Evolutionary conservation across 2,113 vertebrate genomes (phyloP).

Genomic region (Catharus minimus): DNA sequence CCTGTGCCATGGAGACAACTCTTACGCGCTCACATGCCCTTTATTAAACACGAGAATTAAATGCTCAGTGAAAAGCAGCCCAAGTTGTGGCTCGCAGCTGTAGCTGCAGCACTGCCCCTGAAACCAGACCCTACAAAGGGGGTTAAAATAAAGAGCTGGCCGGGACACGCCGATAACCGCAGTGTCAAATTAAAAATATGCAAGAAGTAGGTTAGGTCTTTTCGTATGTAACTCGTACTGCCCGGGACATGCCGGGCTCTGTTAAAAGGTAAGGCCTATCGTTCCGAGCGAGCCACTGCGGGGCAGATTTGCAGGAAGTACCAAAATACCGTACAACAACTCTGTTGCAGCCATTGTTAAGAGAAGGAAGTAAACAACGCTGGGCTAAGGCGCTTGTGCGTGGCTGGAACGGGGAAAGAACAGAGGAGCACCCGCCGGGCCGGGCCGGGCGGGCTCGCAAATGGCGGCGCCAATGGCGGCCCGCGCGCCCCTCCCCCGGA

Average conservation of each 20-base stretch:
- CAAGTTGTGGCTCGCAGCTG: background rate
- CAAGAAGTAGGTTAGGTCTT: background rate
- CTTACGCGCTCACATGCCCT: background rate
- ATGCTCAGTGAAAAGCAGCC: background rate
- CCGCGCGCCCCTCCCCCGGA: conserved; percentile 48
- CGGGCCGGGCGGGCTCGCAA: background rate
- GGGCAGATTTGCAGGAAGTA: conserved; percentile 15
- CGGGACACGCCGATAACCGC: background rate
- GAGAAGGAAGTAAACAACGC: conserved; percentile 17
- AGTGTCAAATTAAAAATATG: background rate
- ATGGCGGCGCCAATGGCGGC: conserved; percentile 63
- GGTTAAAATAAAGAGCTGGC: background rate
- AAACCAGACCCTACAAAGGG: background rate
- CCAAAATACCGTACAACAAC: conserved; percentile 3
- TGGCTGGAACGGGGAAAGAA: background rate
- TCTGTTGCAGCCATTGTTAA: background rate
- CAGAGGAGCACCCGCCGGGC: background rate
- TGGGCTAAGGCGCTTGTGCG: background rate
- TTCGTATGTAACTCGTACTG: background rate
- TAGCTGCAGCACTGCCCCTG: background rate
- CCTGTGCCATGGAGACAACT: background rate
- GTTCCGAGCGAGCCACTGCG: background rate
- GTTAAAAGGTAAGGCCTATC: background rate
- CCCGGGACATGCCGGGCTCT: background rate
- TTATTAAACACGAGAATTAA: background rate